Conservation (phyloP, 2,113 vertebrate species). For the Benitochromis conjunctus region DNA sequence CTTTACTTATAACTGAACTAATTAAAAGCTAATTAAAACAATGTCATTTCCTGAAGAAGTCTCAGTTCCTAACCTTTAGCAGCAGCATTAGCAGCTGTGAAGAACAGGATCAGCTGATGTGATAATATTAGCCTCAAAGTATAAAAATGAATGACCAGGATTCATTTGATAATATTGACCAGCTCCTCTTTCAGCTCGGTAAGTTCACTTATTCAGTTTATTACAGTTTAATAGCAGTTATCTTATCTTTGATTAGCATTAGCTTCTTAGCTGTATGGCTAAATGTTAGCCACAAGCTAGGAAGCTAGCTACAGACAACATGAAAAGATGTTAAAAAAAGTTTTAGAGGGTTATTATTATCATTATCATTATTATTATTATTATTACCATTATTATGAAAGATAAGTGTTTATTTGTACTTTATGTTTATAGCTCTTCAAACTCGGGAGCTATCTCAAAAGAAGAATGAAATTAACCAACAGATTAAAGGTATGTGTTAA, state of each 20-base stretch:
- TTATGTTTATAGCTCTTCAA: constrained; percentile 52
- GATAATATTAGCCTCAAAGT: neutral
- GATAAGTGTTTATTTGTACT: neutral
- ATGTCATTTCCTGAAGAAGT: neutral
- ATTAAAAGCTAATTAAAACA: neutral
- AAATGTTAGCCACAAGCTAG: neutral
- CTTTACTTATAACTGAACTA: neutral
- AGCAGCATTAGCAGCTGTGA: neutral
- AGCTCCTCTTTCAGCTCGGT: constrained; percentile 64
- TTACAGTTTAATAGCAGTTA: neutral
- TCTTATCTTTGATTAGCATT: neutral
- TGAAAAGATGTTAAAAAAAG: neutral
- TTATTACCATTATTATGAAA: neutral
- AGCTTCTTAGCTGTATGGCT: neutral
- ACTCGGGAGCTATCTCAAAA: constrained; percentile 56
- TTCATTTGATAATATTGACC: constrained; percentile 32
- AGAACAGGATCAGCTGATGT: neutral
- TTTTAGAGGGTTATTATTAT: neutral
- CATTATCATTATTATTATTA: neutral
- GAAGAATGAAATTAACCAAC: constrained; percentile 57
- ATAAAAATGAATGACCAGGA: constrained; percentile 50
- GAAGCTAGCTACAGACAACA: neutral
- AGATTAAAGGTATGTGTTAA: constrained; percentile 56
- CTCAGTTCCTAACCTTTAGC: neutral
- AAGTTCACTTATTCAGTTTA: neutral